Base-by-base conservation (phyloP, 1,140 invertebrate genomes). In the Magallana angulata region DNA sequence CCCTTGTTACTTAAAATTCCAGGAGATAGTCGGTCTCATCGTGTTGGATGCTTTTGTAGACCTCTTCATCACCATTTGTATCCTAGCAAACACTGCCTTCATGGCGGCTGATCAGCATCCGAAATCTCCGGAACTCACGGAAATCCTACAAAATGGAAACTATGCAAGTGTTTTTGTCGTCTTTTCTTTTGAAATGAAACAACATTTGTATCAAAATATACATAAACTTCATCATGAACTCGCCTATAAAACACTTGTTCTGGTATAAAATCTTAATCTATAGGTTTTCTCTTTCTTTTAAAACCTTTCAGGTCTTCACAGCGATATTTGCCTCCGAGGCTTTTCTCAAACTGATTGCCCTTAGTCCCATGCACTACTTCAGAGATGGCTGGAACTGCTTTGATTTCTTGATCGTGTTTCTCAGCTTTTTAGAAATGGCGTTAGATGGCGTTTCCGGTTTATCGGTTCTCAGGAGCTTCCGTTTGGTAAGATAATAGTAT, bases 321-420 rank as follows among this genome's bases (percentile, higher is more conserved):
- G 98, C 98, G 62, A 99, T 98, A 84, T 99, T 99, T 95, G 98
- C 97, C 87, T 98, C 98, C 93, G 98, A 99, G 96, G 98, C 98
- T n/a, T 97, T 97, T 57, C 95, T 99, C 94, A 99, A 99, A 95
- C 96, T 99, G 88, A 97, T 99, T 93, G 98, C 98, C 6, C 98
- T 99, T 97, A 99, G 98, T 95, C 98, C 98, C 84, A 98, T 98
- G 93, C 98, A 96, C 95, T 99, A 99, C 95, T 99, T 99, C 96
- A 98, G 98, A 96, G 98, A 99, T 95, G 98, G 98, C 85, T 99
- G 98, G 98, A 99, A 99, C 95, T 98, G 99, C 92, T 99, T 99
- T 95, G 98, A 99, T 96, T 99, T 99, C 94, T 97, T 99, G 92
- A 99, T 99, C 95, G 98, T 99, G 91, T 97, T 97, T 58, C 96